A percentile compares a stretch with the other conserved stretches of the same genome.
Evolutionary conservation across 2,113 vertebrate genomes (phyloP).

Genomic region (Psammodynastes pulverulentus): DNA sequence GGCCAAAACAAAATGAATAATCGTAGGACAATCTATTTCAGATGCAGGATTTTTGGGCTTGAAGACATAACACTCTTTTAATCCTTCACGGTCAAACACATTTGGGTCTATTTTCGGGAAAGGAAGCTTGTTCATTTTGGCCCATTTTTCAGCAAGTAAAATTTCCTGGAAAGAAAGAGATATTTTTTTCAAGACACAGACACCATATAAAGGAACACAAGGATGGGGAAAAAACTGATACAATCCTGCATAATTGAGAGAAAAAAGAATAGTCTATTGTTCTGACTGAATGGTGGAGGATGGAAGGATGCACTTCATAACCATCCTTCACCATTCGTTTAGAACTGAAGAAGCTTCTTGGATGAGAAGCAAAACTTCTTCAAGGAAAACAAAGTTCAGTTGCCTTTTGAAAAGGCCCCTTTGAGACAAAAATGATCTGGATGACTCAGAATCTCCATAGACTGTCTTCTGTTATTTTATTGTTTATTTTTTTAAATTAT

Average conservation of each 20-base stretch:
- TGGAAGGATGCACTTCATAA: background rate
- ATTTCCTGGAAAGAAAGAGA: conserved; percentile 78
- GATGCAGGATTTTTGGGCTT: conserved; percentile 85
- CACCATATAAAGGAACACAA: background rate
- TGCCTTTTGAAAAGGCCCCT: background rate
- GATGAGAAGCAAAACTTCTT: background rate
- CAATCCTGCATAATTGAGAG: background rate
- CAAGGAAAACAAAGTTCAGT: background rate
- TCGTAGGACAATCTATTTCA: conserved; percentile 88
- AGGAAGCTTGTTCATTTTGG: conserved; percentile 95
- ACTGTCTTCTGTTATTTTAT: background rate
- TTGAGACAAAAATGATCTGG: background rate
- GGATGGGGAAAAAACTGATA: background rate
- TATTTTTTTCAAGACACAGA: background rate
- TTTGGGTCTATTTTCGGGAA: conserved; percentile 98
- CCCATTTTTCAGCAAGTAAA: conserved; percentile 96
- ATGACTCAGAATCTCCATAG: background rate
- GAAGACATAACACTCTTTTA: conserved; percentile 97
- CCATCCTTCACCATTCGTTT: background rate
- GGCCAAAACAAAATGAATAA: conserved; percentile 96
- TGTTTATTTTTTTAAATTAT: background rate
- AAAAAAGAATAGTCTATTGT: background rate
- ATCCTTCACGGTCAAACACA: conserved; percentile 92
- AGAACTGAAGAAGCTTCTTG: background rate
- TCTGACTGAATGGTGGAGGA: background rate